Evolutionary conservation across 2,113 vertebrate species (phyloP), one percentile per base, ranked within the genome.

Genomic region (Nestor notabilis): DNA sequence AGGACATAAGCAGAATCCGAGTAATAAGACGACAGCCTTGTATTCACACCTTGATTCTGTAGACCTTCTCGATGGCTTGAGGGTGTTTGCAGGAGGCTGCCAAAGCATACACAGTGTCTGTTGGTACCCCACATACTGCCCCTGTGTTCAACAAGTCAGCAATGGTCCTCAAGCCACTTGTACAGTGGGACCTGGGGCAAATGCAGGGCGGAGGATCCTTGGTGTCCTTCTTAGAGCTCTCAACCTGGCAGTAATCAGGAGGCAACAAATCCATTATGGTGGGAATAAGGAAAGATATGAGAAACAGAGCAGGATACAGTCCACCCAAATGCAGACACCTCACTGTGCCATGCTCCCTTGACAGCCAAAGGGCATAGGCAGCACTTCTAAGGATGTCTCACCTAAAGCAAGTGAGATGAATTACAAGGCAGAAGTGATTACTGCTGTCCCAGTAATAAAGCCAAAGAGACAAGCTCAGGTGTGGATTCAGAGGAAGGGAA

Each of bases 21-120:
- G 60, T 5, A 20, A 52, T 3, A 19, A 61, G 70, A 15, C 0
- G 1, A 18, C 56, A 25, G 2, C 24, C 55, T 60, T 13, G 29
- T 5, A 5, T 27, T 37, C 96, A 52, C 97, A 99, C 99, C 97
- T 99, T 99, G 93, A 99, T 99, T 64, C 97, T 98, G 95, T 99
- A 99, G 97, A 99, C 99, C 81, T 98, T 99, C 96, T 99, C 98
- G 1, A 99, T 99, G 66, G 99, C 99, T 60, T 98, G 80, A 8
- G 99, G 98, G 90, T 99, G 98, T 64, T 98, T 99, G 98, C 99
- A 99, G 87, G 99, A 99, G 63, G 98, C 99, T 28, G 99, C 99
- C 92, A 99, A 78, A 33, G 99, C 99, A 4, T 99, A 99, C 18
- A 99, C 99, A 0, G 99, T 99, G 94, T 99, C 99, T 1, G 99